Evolutionary conservation across 2,888 invertebrate genomes (phyloP).

Genomic region (Drosophila tripunctata): DNA sequence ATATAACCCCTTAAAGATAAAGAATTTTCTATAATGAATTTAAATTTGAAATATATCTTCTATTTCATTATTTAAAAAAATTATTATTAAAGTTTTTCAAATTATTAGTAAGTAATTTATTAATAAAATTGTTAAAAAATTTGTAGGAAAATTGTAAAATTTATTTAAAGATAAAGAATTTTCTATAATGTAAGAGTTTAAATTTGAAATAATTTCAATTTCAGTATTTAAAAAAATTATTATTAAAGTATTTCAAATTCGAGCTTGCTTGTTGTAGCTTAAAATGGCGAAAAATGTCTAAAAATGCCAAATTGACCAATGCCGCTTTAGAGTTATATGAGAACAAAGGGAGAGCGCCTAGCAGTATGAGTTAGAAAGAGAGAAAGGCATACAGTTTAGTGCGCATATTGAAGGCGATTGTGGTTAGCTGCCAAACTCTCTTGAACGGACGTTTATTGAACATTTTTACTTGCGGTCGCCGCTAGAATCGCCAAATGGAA

Average conservation of each 20-base stretch:
- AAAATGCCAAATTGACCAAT: slow-evolving; percentile 73
- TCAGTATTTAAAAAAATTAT: no score
- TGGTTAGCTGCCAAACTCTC: slow-evolving; percentile 53
- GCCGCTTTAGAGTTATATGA: slow-evolving; percentile 9
- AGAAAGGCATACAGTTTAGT: slow-evolving; percentile 14
- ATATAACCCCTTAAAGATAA: no score
- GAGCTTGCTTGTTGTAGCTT: slow-evolving; percentile 15
- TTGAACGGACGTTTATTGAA: slow-evolving; percentile 74
- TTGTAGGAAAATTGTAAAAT: slow-evolving; percentile 86
- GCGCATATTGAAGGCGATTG: slow-evolving; percentile 75
- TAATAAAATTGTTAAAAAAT: slow-evolving; percentile 85
- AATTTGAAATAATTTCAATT: no score
- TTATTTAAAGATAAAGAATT: slow-evolving; percentile 85
- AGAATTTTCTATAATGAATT: no score
- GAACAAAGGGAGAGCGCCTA: background rate
- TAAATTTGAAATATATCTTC: no score
- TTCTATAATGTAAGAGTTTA: slow-evolving; percentile 64
- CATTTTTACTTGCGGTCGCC: slow-evolving; percentile 75
- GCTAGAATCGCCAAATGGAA: background rate
- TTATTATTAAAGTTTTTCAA: no score
- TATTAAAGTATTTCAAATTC: no score
- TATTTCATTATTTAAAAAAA: no score
- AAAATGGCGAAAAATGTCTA: slow-evolving; percentile 63
- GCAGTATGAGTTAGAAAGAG: no score
- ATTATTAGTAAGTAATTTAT: slow-evolving; percentile 87